Evolutionary conservation across 2,797 vertebrate genomes (phyloP).

Genomic region (Alauda arvensis): DNA sequence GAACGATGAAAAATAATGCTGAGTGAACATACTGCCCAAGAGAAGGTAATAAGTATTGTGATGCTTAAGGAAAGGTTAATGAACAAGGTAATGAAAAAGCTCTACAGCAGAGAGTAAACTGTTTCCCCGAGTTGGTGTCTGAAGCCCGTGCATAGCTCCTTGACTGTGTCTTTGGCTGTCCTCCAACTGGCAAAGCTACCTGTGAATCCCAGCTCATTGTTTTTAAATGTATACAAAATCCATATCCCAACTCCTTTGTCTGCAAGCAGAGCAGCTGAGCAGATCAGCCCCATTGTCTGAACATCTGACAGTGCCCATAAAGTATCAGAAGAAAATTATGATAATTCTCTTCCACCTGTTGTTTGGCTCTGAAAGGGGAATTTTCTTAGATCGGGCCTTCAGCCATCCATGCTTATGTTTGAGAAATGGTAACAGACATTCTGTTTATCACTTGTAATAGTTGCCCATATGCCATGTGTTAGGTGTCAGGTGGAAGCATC

Average conservation of each 20-base stretch:
- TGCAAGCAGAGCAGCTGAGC: background rate
- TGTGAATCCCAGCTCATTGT: background rate
- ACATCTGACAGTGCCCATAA: background rate
- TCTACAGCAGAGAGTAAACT: background rate
- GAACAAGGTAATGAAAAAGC: slow-evolving; percentile 31
- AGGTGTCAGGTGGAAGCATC: slow-evolving; percentile 6
- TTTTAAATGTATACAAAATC: background rate
- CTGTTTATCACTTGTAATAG: slow-evolving; percentile 27
- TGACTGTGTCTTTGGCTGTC: background rate
- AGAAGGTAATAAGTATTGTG: slow-evolving; percentile 31
- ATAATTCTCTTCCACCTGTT: background rate
- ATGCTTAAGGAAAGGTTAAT: slow-evolving; percentile 42
- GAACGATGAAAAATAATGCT: background rate
- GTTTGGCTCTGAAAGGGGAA: background rate
- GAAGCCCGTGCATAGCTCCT: background rate
- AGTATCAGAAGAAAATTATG: background rate
- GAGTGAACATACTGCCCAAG: background rate
- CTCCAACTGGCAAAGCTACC: background rate
- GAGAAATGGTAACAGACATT: slow-evolving; percentile 30
- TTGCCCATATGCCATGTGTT: slow-evolving; percentile 19
- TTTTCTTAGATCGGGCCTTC: slow-evolving; percentile 1
- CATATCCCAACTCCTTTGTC: background rate
- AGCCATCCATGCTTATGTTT: background rate
- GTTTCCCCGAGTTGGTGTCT: background rate
- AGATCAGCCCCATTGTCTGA: background rate